phyloP scores from a whole-genome alignment of 2,113 vertebrate genomes.

The Raja brachyura region DNA sequence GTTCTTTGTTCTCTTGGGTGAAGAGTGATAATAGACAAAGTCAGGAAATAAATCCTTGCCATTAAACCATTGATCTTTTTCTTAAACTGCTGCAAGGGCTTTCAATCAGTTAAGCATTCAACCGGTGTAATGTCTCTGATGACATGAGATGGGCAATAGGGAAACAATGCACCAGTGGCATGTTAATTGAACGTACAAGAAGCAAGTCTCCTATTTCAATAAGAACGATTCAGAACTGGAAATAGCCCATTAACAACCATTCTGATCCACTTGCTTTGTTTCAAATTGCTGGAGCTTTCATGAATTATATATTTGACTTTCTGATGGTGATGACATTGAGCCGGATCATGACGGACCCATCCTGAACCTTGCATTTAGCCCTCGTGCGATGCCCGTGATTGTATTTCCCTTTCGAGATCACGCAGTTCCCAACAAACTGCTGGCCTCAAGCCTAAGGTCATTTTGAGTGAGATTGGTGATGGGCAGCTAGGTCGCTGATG shows the following conservation, averaged over 20 bases:
- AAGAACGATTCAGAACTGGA: background rate
- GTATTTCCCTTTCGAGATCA: too few species aligned
- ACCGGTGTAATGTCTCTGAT: too few species aligned
- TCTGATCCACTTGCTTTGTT: background rate
- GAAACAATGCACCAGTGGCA: background rate
- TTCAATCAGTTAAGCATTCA: background rate
- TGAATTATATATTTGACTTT: background rate
- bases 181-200: background rate
- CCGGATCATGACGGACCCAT: too few species aligned
- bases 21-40: background rate
- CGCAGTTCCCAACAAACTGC: too few species aligned
- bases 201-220: background rate
- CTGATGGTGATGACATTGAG: background rate
- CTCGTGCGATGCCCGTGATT: too few species aligned
- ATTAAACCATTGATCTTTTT: background rate
- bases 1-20: too few species aligned
- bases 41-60: background rate
- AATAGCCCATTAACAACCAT: background rate
- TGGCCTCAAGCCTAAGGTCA: too few species aligned
- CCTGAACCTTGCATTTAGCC: too few species aligned
- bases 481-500: too few species aligned
- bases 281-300: background rate
- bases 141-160: too few species aligned
- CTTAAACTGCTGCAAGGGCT: background rate
- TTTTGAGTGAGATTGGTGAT: too few species aligned